Evolutionary conservation across 2,797 vertebrate species (phyloP), one percentile per base, ranked within the genome.

Genomic region (Enteromius argenteus): DNA sequence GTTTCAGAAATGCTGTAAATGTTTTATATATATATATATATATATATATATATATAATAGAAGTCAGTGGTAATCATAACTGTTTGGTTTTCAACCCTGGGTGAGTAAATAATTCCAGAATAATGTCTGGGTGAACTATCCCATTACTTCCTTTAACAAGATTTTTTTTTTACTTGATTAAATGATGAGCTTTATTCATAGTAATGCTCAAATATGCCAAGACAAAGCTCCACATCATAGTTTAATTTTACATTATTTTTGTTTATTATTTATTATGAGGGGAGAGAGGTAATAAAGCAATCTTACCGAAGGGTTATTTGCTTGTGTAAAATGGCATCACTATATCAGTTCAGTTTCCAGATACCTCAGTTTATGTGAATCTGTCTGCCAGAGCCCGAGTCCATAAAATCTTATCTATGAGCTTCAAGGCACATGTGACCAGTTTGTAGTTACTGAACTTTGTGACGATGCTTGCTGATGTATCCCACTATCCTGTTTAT

Each of bases 391-490:
- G 44, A 27, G 8, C 35, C 37, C 35, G 35, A 42, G 21, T 8
- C 46, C 4, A 68, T 56, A 60, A 49, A 66, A 64, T 9, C 37
- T 46, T 19, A 46, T 42, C 69, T 78, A 72, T 71, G 58, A 80
- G 73, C 72, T 35, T 66, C 49, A 88, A 89, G 88, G 85, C 85
- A 87, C 88, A 84, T 60, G 62, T 82, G 82, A 82, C 53, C 74
- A 62, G 53, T 79, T 37, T 62, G 53, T 58, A 53, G 53, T 78
- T 27, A 53, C 56, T 76, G 60, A 69, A 78, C 30, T 75, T 62
- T 51, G 15, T 19, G 56, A 39, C 69, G 80, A 81, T 69, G 81
- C 21, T 79, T 79, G 42, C 62, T 72, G 69, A 88, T 21, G 19
- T 79, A 56, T 71, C 66, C 44, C 51, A 46, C 39, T 14, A 66